phyloP scores from a whole-genome alignment of 2,888 invertebrate species.

The Agrotis puta region DNA sequence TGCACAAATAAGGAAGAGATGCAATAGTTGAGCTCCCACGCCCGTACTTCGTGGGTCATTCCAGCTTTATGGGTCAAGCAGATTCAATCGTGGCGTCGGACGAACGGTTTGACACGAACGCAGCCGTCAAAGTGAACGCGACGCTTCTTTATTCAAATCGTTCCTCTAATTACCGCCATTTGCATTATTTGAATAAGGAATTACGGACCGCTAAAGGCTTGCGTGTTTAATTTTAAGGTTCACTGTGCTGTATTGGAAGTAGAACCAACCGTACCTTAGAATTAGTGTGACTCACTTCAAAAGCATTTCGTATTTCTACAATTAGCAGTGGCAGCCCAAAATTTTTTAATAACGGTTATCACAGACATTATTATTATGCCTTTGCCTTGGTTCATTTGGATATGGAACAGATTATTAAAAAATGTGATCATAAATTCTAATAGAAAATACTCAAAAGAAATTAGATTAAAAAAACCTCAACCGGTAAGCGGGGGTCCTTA shows the following conservation, averaged over 20 bases:
- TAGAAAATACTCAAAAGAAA: no score
- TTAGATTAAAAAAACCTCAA: background rate
- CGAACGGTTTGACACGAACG: slow-evolving; percentile 57
- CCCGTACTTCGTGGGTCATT: slow-evolving; percentile 57
- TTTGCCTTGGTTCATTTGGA: no score
- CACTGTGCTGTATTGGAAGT: slow-evolving; percentile 21
- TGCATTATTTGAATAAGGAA: slow-evolving; percentile 57
- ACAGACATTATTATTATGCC: no score
- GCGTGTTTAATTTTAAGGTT: slow-evolving; percentile 33
- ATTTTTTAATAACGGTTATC: background rate
- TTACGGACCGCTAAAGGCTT: slow-evolving; percentile 41
- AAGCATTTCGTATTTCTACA: background rate
- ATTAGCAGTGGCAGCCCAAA: background rate
- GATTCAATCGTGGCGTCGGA: slow-evolving; percentile 63
- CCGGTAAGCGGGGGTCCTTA: no score
- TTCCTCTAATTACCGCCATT: slow-evolving; percentile 61
- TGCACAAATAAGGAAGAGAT: slow-evolving; percentile 61
- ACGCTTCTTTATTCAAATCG: slow-evolving; percentile 60
- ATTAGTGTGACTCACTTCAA: background rate
- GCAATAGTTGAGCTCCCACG: slow-evolving; percentile 62
- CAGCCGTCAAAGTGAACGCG: slow-evolving; percentile 57
- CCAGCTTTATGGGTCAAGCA: slow-evolving; percentile 64
- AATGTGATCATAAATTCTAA: background rate
- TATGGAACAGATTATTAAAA: background rate
- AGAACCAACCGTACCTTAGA: background rate